A percentile compares a stretch with the other conserved stretches of the same genome.
Conservation (phyloP, 1,140 invertebrate species). For the Papilio polytes region DNA sequence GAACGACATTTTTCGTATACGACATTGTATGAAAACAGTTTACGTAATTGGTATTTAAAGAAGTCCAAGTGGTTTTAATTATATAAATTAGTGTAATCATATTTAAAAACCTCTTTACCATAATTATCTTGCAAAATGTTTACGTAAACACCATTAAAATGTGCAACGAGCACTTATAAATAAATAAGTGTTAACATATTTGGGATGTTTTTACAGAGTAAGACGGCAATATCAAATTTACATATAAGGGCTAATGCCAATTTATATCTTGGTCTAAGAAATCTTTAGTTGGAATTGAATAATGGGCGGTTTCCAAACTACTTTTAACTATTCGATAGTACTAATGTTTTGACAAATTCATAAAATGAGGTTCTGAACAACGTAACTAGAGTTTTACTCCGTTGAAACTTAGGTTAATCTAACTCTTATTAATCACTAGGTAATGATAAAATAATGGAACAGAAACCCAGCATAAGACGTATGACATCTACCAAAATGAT, state of each 20-base stretch:
- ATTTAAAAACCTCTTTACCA: constrained; percentile 29
- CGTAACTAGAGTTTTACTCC: too few relatives aligned
- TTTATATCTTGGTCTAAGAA: too few relatives aligned
- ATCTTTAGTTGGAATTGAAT: too few relatives aligned
- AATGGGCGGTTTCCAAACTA: too few relatives aligned
- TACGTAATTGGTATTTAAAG: constrained; percentile 47
- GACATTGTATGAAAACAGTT: constrained; percentile 47
- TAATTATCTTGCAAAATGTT: constrained; percentile 34
- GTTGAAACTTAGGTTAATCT: too few relatives aligned
- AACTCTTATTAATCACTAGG: too few relatives aligned
- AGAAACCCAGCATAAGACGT: too few relatives aligned
- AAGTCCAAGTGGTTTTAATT: constrained; percentile 45
- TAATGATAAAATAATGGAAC: too few relatives aligned
- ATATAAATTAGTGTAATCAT: constrained; percentile 50
- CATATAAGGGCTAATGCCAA: not conserved
- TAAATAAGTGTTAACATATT: not conserved
- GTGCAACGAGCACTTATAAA: not conserved
- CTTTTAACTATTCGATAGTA: too few relatives aligned
- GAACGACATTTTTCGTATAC: constrained; percentile 50
- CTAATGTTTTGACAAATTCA: too few relatives aligned
- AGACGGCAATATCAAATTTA: not conserved
- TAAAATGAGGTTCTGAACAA: too few relatives aligned
- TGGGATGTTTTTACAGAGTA: not conserved
- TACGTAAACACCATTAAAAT: constrained; percentile 25
- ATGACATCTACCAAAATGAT: too few relatives aligned